Conservation (phyloP, 2,797 vertebrate species). For the Falco naumanni region DNA sequence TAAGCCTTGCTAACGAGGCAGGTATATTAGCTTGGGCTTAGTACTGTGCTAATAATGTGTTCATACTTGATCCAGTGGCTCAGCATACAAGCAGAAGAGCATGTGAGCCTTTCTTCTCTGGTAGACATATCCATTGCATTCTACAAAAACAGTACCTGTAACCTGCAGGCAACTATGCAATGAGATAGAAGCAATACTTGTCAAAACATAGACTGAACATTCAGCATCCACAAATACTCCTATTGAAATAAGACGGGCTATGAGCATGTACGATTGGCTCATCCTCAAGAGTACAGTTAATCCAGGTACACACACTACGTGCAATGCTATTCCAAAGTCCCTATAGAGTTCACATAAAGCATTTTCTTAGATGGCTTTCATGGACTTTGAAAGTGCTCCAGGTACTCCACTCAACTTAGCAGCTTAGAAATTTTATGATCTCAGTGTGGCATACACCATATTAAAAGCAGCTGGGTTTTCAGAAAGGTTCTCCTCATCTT, state of each 20-base stretch:
- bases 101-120: neutral
- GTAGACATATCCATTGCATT: neutral
- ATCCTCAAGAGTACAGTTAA: slow-evolving; percentile 57
- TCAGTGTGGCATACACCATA: neutral
- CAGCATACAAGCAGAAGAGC: neutral
- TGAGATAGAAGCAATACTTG: slow-evolving; percentile 9
- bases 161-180: slow-evolving; percentile 32
- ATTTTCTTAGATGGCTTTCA: neutral
- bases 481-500: neutral
- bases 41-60: neutral
- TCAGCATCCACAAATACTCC: neutral
- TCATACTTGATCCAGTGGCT: neutral
- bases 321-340: neutral
- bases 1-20: neutral
- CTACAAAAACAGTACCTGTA: neutral
- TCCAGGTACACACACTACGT: slow-evolving; percentile 11
- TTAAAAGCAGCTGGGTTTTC: neutral
- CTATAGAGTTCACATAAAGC: neutral
- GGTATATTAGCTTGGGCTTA: neutral
- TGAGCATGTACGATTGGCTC: slow-evolving; percentile 4
- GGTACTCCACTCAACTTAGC: neutral
- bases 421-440: neutral
- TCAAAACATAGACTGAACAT: slow-evolving; percentile 27
- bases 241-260: neutral
- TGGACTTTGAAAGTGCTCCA: neutral